These are phyloP conservation scores for Anthrax anthrax DNA, from an alignment of 2,888 invertebrate genomes.

Conservation along the genomic window DNA sequence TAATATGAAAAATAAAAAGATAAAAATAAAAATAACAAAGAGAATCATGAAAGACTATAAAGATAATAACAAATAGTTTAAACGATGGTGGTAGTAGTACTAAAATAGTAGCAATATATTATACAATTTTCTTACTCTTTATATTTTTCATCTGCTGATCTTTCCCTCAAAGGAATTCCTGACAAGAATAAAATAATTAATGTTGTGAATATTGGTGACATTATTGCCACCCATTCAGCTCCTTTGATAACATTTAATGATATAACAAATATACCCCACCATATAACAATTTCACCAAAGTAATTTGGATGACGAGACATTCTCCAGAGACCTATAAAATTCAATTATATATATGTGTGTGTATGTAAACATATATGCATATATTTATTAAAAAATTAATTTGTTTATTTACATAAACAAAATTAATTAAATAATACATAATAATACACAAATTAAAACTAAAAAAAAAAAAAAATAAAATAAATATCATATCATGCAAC, in stretches of 20 bases:
- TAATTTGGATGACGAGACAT: constrained; percentile 87
- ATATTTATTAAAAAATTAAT: no score
- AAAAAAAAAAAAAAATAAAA: no score
- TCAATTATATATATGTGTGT: neutral
- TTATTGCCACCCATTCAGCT: constrained; percentile 70
- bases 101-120: no score
- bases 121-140: constrained; percentile 66
- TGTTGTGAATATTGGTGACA: constrained; percentile 77
- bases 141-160: constrained; percentile 77
- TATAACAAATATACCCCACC: constrained; percentile 89
- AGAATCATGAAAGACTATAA: no score
- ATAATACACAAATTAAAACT: no score
- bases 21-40: no score
- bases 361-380: neutral
- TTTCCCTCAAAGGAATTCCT: constrained; percentile 77
- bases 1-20: no score
- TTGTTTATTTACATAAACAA: no score
- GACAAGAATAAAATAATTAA: constrained; percentile 79
- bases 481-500: no score
- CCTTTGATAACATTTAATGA: constrained; percentile 75
- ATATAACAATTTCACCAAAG: constrained; percentile 83
- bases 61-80: no score
- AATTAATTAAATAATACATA: no score
- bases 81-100: no score
- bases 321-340: constrained; percentile 56